phyloP scores from a whole-genome alignment of 2,797 vertebrate genomes.

The Sebastes taczanowskii region DNA sequence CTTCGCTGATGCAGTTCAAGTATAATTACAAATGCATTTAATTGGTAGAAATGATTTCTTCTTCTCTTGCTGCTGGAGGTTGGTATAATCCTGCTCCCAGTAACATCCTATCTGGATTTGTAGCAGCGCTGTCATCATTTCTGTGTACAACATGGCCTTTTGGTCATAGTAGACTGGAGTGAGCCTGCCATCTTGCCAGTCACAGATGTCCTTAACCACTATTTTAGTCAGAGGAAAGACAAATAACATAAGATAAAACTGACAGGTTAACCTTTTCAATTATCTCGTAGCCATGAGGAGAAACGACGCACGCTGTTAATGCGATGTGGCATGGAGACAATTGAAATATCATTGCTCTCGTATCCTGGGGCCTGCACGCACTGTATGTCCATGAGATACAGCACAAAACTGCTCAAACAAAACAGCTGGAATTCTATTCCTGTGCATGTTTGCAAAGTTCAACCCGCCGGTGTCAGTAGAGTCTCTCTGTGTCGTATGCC shows the following conservation, averaged over 20 bases:
- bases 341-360: conserved; percentile 74
- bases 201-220: conserved; percentile 48
- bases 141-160: conserved; percentile 41
- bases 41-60: background rate
- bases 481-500: conserved; percentile 41
- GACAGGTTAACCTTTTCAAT: conserved; percentile 80
- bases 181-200: conserved; percentile 59
- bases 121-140: conserved; percentile 23
- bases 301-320: conserved; percentile 59
- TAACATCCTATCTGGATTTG: conserved; percentile 9
- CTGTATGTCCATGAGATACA: conserved; percentile 40
- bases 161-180: conserved; percentile 26
- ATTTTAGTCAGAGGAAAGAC: conserved; percentile 43
- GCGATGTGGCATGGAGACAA: conserved; percentile 66
- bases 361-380: conserved; percentile 53
- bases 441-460: conserved; percentile 54
- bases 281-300: conserved; percentile 65
- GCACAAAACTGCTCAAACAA: conserved; percentile 62
- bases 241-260: conserved; percentile 70
- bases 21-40: background rate
- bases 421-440: conserved; percentile 57
- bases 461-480: conserved; percentile 41
- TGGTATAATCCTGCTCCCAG: background rate
- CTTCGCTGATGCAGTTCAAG: background rate
- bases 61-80: background rate